Evolutionary conservation across 2,888 invertebrate species (phyloP).

Genomic region (Catocala nupta): DNA sequence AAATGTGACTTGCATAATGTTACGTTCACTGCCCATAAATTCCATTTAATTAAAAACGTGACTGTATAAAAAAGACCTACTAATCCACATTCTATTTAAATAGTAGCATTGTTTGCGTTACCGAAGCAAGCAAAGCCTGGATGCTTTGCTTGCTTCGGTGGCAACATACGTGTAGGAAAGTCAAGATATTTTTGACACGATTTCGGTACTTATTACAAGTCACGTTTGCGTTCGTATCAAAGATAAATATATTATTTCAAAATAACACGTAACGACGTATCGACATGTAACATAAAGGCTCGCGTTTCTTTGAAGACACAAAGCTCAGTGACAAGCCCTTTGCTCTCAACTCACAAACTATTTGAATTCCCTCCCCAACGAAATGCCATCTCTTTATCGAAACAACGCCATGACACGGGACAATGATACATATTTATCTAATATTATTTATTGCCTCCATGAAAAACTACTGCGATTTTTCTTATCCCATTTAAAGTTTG

Average conservation of each 20-base stretch:
- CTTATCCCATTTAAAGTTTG: conserved; percentile 82
- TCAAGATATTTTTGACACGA: conserved; percentile 24
- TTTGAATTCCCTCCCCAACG: conserved; percentile 70
- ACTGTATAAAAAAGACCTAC: conserved; percentile 59
- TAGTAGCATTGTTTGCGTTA: conserved; percentile 31
- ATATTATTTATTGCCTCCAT: conserved; percentile 80
- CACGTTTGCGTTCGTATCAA: conserved; percentile 39
- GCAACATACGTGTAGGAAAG: conserved; percentile 12
- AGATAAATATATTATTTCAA: conserved; percentile 46
- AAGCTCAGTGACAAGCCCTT: conserved; percentile 53
- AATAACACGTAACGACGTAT: conserved; percentile 63
- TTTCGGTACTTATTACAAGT: conserved; percentile 30
- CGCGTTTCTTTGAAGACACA: conserved; percentile 60
- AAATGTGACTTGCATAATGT: conserved; percentile 68
- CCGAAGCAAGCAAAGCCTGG: too few species aligned
- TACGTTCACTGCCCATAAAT: conserved; percentile 65
- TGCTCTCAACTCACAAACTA: conserved; percentile 65
- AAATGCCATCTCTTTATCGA: conserved; percentile 62
- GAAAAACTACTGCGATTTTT: conserved; percentile 72
- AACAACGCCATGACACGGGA: conserved; percentile 71
- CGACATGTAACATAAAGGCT: conserved; percentile 60
- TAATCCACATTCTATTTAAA: conserved; percentile 46
- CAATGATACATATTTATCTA: conserved; percentile 86
- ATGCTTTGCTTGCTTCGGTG: conserved; percentile 31
- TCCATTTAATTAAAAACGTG: conserved; percentile 78